Evolutionary conservation across 2,113 vertebrate species (phyloP).

Genomic region (Mus musculus): DNA sequence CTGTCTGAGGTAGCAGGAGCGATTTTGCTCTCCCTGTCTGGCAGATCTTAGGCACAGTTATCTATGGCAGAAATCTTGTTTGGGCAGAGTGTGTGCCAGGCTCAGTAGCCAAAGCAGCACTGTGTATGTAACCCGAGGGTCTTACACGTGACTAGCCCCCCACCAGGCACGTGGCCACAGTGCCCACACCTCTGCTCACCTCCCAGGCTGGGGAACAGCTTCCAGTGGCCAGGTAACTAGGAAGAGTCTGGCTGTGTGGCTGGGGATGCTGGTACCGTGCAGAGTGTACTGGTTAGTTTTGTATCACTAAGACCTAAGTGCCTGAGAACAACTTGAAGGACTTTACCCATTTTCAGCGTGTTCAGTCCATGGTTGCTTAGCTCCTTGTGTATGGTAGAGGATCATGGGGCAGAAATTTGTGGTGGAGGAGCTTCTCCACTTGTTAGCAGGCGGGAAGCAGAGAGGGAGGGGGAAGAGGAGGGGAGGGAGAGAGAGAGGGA

Average conservation of each 20-base stretch:
- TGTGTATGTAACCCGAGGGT: not conserved
- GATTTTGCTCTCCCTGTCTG: accelerated
- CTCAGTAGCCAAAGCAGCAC: too few relatives aligned
- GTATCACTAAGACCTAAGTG: not conserved
- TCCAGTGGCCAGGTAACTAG: not conserved
- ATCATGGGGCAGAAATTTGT: not conserved
- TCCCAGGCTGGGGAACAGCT: not conserved
- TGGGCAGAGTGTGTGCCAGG: not conserved
- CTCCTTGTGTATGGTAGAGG: not conserved
- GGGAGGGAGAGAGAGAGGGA: too few relatives aligned
- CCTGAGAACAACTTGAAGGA: not conserved
- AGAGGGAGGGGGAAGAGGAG: too few relatives aligned
- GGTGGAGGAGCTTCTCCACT: not conserved
- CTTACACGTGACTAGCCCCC: not conserved
- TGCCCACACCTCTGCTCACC: not conserved
- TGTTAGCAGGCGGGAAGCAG: not conserved
- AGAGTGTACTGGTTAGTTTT: not conserved
- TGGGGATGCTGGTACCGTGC: not conserved
- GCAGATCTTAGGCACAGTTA: not conserved
- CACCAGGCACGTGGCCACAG: not conserved
- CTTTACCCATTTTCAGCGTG: not conserved
- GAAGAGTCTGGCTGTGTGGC: not conserved
- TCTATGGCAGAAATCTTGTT: not conserved
- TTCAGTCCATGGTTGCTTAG: not conserved
- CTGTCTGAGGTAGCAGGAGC: not conserved